Conservation (phyloP, 2,888 invertebrate genomes). For the Polyommatus icarus region DNA sequence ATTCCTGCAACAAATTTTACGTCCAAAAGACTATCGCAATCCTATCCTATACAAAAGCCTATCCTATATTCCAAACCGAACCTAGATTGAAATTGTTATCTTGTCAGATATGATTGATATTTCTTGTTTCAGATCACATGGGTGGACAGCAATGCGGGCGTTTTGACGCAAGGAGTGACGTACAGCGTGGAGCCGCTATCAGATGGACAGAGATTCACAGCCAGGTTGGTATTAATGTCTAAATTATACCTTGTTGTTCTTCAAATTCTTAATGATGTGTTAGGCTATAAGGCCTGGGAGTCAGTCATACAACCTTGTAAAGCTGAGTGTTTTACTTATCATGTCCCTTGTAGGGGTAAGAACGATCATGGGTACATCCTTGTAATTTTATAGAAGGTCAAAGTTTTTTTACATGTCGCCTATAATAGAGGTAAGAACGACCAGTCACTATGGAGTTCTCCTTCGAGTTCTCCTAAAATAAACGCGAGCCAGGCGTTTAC, state of each 20-base stretch:
- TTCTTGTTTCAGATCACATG: conserved; percentile 86
- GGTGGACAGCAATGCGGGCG: conserved; percentile 94
- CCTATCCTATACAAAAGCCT: background rate
- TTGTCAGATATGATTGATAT: conserved; percentile 17
- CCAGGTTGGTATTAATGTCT: conserved; percentile 63
- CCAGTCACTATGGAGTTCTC: too few species aligned
- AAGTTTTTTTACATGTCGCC: too few species aligned
- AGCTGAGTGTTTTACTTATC: too few species aligned
- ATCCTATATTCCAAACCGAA: background rate
- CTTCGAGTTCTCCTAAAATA: too few species aligned
- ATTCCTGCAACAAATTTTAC: too few species aligned
- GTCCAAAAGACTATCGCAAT: background rate
- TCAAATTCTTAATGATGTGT: background rate
- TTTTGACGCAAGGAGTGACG: conserved; percentile 89
- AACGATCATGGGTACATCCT: too few species aligned
- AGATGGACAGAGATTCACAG: conserved; percentile 91
- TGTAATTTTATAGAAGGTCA: too few species aligned
- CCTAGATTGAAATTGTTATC: conserved; percentile 11
- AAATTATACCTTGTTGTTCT: too few species aligned
- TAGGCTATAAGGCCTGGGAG: background rate
- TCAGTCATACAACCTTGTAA: too few species aligned
- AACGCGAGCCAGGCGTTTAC: too few species aligned
- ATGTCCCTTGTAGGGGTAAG: too few species aligned
- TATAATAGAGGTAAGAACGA: too few species aligned
- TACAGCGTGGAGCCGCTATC: conserved; percentile 87